A percentile compares a stretch with the other conserved stretches of the same genome.
Evolutionary conservation across 2,797 vertebrate species (phyloP).

Genomic region (Sebastes goodei): DNA sequence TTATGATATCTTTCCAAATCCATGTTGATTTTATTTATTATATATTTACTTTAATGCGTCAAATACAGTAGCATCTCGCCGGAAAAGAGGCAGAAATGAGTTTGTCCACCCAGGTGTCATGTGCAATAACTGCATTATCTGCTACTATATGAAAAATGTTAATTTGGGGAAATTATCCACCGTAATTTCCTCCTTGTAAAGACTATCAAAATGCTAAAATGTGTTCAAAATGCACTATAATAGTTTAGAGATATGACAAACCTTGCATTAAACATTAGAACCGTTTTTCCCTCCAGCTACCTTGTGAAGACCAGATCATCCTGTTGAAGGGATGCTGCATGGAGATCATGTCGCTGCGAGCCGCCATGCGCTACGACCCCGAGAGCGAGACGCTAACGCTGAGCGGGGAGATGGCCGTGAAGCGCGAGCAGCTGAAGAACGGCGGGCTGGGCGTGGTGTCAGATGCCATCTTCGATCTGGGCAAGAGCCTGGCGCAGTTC

Average conservation of each 20-base stretch:
- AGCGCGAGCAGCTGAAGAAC: slow-evolving; percentile 93
- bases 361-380: slow-evolving; percentile 92
- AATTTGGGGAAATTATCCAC: background rate
- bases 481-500: slow-evolving; percentile 94
- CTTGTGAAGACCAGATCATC: slow-evolving; percentile 96
- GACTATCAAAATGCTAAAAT: no score
- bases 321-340: slow-evolving; percentile 96
- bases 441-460: slow-evolving; percentile 93
- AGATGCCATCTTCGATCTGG: slow-evolving; percentile 94
- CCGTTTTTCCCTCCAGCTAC: slow-evolving; percentile 86
- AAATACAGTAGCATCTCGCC: no score
- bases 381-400: slow-evolving; percentile 93
- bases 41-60: no score
- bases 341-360: slow-evolving; percentile 96
- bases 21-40: no score
- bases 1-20: accelerated
- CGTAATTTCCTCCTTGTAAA: background rate
- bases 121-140: background rate
- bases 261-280: background rate
- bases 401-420: slow-evolving; percentile 94
- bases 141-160: background rate
- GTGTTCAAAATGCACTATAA: background rate
- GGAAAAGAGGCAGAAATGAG: accelerated
- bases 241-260: background rate
- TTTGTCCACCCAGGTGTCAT: no score